A percentile compares a stretch with the other conserved stretches of the same genome.
Evolutionary conservation across 2,797 vertebrate species (phyloP).

Genomic region (Sitta carolinensis): DNA sequence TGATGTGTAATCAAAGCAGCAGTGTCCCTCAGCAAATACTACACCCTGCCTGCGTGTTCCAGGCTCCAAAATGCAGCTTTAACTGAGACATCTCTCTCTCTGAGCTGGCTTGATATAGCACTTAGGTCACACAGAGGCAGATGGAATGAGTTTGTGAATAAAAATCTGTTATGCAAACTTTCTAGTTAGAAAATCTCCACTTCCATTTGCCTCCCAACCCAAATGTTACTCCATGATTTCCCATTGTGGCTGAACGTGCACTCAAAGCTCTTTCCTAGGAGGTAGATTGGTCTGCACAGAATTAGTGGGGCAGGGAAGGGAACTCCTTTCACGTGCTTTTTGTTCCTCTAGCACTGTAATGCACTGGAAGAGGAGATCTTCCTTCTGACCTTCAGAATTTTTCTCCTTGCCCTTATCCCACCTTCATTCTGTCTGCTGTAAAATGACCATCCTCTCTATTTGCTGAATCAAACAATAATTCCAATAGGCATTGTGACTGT

Average conservation of each 20-base stretch:
- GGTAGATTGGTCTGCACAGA: background rate
- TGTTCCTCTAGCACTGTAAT: background rate
- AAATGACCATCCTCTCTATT: background rate
- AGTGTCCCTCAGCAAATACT: conserved; percentile 41
- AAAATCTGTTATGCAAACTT: conserved; percentile 11
- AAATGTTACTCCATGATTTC: background rate
- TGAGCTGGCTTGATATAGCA: background rate
- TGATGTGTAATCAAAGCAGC: background rate
- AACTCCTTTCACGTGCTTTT: background rate
- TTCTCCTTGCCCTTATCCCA: background rate
- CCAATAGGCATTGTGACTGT: background rate
- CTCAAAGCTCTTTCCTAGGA: background rate
- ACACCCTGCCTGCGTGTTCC: background rate
- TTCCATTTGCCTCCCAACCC: background rate
- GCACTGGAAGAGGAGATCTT: background rate
- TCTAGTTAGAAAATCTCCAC: background rate
- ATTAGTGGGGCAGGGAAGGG: background rate
- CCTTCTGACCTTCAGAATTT: background rate
- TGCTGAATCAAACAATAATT: background rate
- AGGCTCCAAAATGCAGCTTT: conserved; percentile 5
- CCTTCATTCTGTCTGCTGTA: background rate
- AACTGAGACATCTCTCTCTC: background rate
- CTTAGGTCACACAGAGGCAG: background rate
- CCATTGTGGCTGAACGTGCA: background rate
- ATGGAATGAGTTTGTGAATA: background rate